These are phyloP conservation scores for Drosophila grimshawi DNA, from an alignment of 1,140 invertebrate species.

Conservation along the genomic window DNA sequence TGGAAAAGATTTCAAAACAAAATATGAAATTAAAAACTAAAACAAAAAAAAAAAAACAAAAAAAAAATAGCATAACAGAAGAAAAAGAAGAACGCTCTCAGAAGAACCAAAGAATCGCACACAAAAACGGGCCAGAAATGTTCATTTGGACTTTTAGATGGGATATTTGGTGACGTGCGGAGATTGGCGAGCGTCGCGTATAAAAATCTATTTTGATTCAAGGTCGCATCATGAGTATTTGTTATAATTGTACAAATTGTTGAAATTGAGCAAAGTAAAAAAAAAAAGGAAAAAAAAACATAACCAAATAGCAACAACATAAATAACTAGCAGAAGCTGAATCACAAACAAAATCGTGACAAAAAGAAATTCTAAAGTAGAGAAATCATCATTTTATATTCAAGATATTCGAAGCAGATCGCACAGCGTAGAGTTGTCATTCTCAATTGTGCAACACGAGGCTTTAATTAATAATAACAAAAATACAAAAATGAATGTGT, in stretches of 20 bases:
- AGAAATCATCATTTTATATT: no score
- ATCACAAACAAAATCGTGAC: not conserved
- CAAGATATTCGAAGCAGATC: not conserved
- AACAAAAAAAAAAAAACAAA: slow-evolving; percentile 1
- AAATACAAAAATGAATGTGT: not conserved
- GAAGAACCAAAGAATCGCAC: not conserved
- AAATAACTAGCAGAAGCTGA: slow-evolving; percentile 1
- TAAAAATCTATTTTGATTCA: slow-evolving; percentile 76
- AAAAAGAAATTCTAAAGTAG: not conserved
- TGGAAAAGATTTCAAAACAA: slow-evolving; percentile 6
- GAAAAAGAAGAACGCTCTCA: no score
- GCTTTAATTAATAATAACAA: not conserved
- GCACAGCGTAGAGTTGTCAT: not conserved
- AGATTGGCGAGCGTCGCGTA: slow-evolving; percentile 57
- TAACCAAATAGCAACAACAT: not conserved
- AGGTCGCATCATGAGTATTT: slow-evolving; percentile 74
- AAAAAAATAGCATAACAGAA: not conserved
- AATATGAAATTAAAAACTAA: slow-evolving; percentile 4
- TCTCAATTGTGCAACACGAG: slow-evolving; percentile 8
- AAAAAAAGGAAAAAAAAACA: not conserved
- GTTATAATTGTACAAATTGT: slow-evolving; percentile 30
- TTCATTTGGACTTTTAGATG: slow-evolving; percentile 27
- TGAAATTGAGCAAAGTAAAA: slow-evolving; percentile 22
- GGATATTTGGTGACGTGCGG: slow-evolving; percentile 53
- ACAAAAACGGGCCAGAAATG: slow-evolving; percentile 19